Evolutionary conservation across 2,113 vertebrate genomes (phyloP).

Genomic region (Falco punctatus): DNA sequence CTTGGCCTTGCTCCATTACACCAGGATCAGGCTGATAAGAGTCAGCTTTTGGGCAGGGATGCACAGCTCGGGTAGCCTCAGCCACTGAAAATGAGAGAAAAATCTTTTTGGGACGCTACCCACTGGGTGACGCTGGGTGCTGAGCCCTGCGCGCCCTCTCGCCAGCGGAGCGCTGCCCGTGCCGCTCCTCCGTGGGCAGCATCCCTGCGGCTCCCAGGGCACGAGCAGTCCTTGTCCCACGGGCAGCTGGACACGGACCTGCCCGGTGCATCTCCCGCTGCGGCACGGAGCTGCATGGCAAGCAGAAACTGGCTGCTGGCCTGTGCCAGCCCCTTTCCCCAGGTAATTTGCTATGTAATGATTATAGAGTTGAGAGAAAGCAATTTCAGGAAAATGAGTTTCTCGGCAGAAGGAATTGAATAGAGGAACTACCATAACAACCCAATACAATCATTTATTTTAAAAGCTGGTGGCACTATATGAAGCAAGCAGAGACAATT

Average conservation of each 20-base stretch:
- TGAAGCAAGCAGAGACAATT: neutral
- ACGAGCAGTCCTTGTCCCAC: accelerated
- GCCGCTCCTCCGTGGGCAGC: accelerated
- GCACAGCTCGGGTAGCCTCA: neutral
- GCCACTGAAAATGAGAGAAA: neutral
- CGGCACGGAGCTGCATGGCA: accelerated
- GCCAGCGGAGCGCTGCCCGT: accelerated
- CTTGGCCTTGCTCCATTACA: neutral
- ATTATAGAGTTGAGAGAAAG: neutral
- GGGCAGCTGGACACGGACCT: accelerated
- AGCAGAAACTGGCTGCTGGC: neutral
- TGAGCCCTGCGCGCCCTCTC: accelerated
- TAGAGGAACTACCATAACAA: neutral
- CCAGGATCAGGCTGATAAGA: neutral
- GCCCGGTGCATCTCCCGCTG: neutral
- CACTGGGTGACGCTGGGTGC: accelerated
- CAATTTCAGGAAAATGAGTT: neutral
- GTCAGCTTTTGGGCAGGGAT: neutral
- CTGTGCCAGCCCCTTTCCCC: neutral
- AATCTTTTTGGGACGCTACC: neutral
- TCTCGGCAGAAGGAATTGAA: neutral
- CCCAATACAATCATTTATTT: neutral
- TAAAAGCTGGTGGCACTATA: neutral
- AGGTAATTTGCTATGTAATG: neutral
- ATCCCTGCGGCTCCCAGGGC: accelerated